Percentiles rank a stretch among this genome's conserved stretches.
Evolutionary conservation across 1,140 invertebrate genomes (phyloP).

Genomic region (Drosophila repletoides): DNA sequence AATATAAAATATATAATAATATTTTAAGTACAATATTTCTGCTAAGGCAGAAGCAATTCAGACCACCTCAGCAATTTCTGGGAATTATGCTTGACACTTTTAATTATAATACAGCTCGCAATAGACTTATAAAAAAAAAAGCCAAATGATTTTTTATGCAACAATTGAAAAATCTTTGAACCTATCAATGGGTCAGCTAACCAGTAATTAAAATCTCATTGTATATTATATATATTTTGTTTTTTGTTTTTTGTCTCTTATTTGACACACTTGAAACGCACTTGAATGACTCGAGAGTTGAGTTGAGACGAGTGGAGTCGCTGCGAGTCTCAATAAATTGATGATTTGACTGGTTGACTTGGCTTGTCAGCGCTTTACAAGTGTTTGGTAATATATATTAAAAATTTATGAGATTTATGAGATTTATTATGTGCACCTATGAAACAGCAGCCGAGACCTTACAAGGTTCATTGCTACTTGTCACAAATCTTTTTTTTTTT

Average conservation of each 20-base stretch:
- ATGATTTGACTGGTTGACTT: background rate
- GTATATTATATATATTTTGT: background rate
- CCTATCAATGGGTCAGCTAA: constrained; percentile 4
- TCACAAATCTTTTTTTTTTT: constrained; percentile 50
- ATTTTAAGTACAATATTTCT: too few species aligned
- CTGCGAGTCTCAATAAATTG: constrained; percentile 16
- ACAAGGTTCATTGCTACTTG: constrained; percentile 76
- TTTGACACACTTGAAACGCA: constrained; percentile 32
- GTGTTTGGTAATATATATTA: constrained; percentile 58
- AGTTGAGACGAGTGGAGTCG: too few species aligned
- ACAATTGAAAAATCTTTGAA: constrained; percentile 11
- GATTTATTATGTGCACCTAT: constrained; percentile 34
- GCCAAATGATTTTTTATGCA: background rate
- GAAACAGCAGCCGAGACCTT: constrained; percentile 63
- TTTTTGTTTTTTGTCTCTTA: background rate
- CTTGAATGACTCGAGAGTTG: constrained; percentile 26
- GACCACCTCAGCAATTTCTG: too few species aligned
- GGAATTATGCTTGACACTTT: too few species aligned
- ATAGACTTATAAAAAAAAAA: background rate
- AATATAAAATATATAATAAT: too few species aligned
- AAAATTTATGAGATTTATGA: constrained; percentile 66
- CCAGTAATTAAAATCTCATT: background rate
- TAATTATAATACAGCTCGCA: background rate
- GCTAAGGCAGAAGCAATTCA: too few species aligned
- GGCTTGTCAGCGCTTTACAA: constrained; percentile 31